Base-by-base conservation (phyloP, 2,113 vertebrate species). In the Carassius gibelio region DNA sequence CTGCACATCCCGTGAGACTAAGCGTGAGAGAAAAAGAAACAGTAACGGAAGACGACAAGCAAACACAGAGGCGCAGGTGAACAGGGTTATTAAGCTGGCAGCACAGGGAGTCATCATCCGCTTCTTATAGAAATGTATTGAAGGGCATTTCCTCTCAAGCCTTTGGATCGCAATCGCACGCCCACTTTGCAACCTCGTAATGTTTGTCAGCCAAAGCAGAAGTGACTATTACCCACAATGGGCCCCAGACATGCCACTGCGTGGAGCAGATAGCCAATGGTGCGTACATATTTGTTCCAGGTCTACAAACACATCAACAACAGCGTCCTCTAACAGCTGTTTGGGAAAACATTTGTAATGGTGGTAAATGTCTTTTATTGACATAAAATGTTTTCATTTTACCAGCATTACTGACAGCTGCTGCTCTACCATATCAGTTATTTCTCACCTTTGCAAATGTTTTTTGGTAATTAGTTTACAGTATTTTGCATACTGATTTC, bases 1-100 rank as follows among this genome's bases (percentile, higher is more conserved):
- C 55, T 48, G 87, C 86, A 89, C 87, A 91, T 84, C 90, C 88
- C 89, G 88, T 89, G 82, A 34, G 76, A 64, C 61, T 50, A n/a
- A 23, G 52, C 74, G 8, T 13, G 71, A 77, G 30, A 48, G 81
- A 57, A 38, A 71, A 45, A 78, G 61, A 88, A 89, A 92, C 88
- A 88, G 89, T 89, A 82, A 91, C 85, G 48, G 77, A 82, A 81
- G 85, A 79, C 76, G 83, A 88, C 86, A 62, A 36, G 48, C 9
- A 62, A 76, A 74, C 64, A 72, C 57, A 68, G 42, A 81, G 36
- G 62, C 21, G 34, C 61, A 77, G 76, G 52, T 57, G 38, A 69
- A n/a, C 62, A 36, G 48, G 38, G 36, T 55, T 83, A 78, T 69
- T 57, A 11, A 7, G 7, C 21, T 15, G 36, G 21, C 19, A 64